Percentiles rank a stretch among this genome's conserved stretches.
Evolutionary conservation across 1,140 invertebrate species (phyloP).

Genomic region (Drosophila auraria): DNA sequence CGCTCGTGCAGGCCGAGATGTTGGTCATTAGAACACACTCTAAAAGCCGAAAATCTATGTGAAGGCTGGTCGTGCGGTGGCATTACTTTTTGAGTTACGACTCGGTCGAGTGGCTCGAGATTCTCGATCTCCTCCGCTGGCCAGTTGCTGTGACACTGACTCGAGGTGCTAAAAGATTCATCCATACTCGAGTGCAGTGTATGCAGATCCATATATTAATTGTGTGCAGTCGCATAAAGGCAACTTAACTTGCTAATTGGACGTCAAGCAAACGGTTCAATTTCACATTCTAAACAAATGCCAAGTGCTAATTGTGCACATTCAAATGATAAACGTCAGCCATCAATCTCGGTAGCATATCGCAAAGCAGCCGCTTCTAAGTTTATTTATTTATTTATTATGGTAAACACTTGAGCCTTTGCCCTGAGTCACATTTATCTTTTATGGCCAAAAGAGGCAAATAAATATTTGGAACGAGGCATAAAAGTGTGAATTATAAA

Average conservation of each 20-base stretch:
- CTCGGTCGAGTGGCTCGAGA: constrained; percentile 36
- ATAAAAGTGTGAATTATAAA: constrained; percentile 14
- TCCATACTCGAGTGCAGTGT: constrained; percentile 22
- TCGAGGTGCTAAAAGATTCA: constrained; percentile 42
- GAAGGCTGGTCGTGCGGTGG: constrained; percentile 33
- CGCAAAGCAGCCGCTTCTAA: background rate
- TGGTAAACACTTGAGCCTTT: constrained; percentile 19
- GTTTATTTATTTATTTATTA: constrained; percentile 32
- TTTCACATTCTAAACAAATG: constrained; percentile 41
- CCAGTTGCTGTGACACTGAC: constrained; percentile 27
- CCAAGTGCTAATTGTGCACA: constrained; percentile 47
- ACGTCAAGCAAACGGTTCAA: constrained; percentile 43
- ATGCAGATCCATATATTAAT: constrained; percentile 48
- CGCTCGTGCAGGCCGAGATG: constrained; percentile 32
- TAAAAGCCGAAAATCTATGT: constrained; percentile 49
- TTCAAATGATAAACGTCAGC: constrained; percentile 45
- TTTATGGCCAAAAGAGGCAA: constrained; percentile 1
- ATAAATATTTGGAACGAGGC: constrained; percentile 17
- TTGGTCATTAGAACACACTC: constrained; percentile 49
- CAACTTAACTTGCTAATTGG: constrained; percentile 37
- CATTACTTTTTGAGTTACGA: constrained; percentile 51
- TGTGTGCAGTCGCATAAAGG: constrained; percentile 39
- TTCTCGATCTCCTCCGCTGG: constrained; percentile 5
- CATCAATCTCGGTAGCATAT: constrained; percentile 28
- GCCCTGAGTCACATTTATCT: constrained; percentile 28